Percentiles rank a stretch among this genome's conserved stretches.
These are phyloP conservation scores for Anthophora plumipes DNA, from an alignment of 2,888 invertebrate genomes.

Conservation along the genomic window DNA sequence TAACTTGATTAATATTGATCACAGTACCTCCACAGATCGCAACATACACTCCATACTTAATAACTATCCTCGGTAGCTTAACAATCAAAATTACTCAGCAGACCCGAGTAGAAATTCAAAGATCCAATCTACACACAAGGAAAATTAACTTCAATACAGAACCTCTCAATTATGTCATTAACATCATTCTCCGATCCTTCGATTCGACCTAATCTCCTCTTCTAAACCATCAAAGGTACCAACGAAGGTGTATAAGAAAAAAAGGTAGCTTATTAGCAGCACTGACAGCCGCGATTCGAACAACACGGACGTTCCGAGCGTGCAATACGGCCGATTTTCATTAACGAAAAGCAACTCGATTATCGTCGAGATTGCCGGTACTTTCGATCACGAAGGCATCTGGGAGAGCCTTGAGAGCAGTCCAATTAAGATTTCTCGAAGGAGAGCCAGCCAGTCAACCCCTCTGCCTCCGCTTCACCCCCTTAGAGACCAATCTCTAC, in stretches of 20 bases:
- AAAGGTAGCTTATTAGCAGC: constrained; percentile 37
- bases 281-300: constrained; percentile 36
- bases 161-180: constrained; percentile 10
- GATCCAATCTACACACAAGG: background rate
- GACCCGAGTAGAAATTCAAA: background rate
- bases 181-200: background rate
- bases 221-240: background rate
- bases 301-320: constrained; percentile 24
- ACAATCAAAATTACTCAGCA: too few relatives aligned
- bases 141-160: background rate
- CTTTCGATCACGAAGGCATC: constrained; percentile 64
- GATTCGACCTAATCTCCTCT: background rate
- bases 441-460: constrained; percentile 51
- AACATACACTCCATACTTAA: too few relatives aligned
- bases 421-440: constrained; percentile 72
- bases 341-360: constrained; percentile 64
- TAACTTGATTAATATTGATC: too few relatives aligned
- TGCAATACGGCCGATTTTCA: constrained; percentile 53
- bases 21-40: too few relatives aligned
- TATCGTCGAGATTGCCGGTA: constrained; percentile 54
- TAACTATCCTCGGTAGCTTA: too few relatives aligned
- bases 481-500: constrained; percentile 51
- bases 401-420: constrained; percentile 50
- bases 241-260: background rate
- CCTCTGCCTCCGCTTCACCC: constrained; percentile 14